These are phyloP conservation scores for Halisarca cf. caerulea DNA, from an alignment of 37 sponge, comb jelly and placozoan genomes.

Conservation along the genomic window DNA sequence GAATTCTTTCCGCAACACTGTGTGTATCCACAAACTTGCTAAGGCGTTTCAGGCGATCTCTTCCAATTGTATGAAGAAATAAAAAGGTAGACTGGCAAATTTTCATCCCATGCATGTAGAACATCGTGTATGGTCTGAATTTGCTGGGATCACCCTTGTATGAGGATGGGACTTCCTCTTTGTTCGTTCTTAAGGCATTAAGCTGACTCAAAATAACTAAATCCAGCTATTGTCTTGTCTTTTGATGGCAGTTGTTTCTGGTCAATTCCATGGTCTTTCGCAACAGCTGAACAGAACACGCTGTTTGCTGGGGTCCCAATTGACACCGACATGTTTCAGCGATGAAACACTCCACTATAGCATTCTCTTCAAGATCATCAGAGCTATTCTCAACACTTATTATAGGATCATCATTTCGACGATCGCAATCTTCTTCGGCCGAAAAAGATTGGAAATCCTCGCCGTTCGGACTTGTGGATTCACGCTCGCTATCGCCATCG, in stretches of 20 bases:
- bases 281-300: not conserved
- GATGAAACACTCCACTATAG: too few species aligned
- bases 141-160: not conserved
- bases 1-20: too few species aligned
- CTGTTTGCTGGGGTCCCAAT: not conserved
- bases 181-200: not conserved
- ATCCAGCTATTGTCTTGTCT: not conserved
- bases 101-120: not conserved
- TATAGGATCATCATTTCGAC: too few species aligned
- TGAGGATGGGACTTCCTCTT: not conserved
- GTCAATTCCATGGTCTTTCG: not conserved
- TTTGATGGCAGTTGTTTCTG: not conserved
- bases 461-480: too few species aligned
- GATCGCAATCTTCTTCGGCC: too few species aligned
- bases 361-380: too few species aligned
- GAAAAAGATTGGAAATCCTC: too few species aligned
- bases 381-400: too few species aligned
- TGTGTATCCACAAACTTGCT: not conserved
- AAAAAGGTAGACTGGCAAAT: not conserved
- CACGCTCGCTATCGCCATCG: too few species aligned
- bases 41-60: not conserved
- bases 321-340: not conserved
- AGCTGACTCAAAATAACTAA: not conserved
- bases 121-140: not conserved
- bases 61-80: not conserved